A percentile compares a stretch with the other conserved stretches of the same genome.
phyloP scores from a whole-genome alignment of 1,140 invertebrate species.

The Calephelis virginiensis region DNA sequence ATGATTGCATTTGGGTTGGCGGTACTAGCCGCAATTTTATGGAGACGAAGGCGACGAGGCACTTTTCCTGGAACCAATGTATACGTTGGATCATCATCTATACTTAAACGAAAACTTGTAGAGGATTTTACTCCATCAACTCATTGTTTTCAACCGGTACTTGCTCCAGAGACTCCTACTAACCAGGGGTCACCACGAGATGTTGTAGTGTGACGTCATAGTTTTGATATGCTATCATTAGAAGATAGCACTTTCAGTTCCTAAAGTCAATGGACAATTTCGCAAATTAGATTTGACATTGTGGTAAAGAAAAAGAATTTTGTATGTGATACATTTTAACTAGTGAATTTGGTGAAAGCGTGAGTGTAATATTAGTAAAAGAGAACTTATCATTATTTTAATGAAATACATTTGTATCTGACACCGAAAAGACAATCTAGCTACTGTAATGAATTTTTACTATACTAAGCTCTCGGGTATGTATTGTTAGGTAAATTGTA shows the following conservation, averaged over 20 bases:
- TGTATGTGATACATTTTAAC: constrained; percentile 62
- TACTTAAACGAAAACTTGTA: constrained; percentile 79
- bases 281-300: constrained; percentile 37
- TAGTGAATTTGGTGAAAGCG: constrained; percentile 46
- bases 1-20: constrained; percentile 79
- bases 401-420: constrained; percentile 19
- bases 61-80: constrained; percentile 80
- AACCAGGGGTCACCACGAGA: constrained; percentile 66
- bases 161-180: constrained; percentile 70
- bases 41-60: constrained; percentile 76
- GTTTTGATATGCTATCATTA: constrained; percentile 76
- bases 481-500: constrained; percentile 69
- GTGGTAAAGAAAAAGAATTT: constrained; percentile 40
- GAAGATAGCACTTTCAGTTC: constrained; percentile 71
- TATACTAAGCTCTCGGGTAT: constrained; percentile 61
- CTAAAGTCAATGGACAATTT: constrained; percentile 62
- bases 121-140: constrained; percentile 77
- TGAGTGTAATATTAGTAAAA: constrained; percentile 31
- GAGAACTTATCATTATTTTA: constrained; percentile 20
- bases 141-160: constrained; percentile 79
- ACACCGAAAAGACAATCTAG: constrained; percentile 47
- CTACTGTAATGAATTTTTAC: constrained; percentile 57
- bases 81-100: constrained; percentile 78
- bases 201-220: constrained; percentile 82
- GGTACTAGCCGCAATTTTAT: constrained; percentile 73